These are phyloP conservation scores for Drosophila mayri DNA, from an alignment of 1,140 invertebrate genomes.

Conservation along the genomic window DNA sequence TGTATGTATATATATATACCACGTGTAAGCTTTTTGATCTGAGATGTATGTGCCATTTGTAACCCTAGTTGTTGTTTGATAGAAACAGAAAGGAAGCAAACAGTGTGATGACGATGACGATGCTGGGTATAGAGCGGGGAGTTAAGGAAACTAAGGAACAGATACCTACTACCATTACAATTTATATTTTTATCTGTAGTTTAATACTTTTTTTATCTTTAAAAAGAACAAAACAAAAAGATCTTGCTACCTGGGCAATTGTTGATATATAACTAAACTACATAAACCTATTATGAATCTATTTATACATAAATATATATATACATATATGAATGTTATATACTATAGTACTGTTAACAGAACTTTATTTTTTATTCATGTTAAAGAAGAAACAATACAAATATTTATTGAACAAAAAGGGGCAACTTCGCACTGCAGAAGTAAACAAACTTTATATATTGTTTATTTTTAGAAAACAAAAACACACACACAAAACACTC, in stretches of 20 bases:
- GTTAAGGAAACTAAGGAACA: conserved; percentile 2
- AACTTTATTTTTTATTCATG: conserved; percentile 79
- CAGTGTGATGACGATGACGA: conserved; percentile 24
- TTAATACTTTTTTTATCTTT: conserved; percentile 66
- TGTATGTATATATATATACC: too few species aligned
- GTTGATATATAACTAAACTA: conserved; percentile 75
- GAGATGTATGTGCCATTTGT: conserved; percentile 81
- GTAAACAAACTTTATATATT: conserved; percentile 41
- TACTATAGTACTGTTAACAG: conserved; percentile 57
- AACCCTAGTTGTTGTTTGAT: conserved; percentile 77
- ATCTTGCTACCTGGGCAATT: conserved; percentile 79
- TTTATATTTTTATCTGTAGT: conserved; percentile 64
- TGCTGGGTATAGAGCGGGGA: conserved; percentile 1
- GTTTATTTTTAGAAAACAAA: conserved; percentile 43
- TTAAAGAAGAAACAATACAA: conserved; percentile 35
- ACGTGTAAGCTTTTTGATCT: conserved; percentile 62
- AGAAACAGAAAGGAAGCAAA: conserved; percentile 34
- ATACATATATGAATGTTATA: conserved; percentile 67
- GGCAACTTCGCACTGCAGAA: conserved; percentile 38
- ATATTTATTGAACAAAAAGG: conserved; percentile 52
- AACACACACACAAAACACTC: conserved; percentile 20
- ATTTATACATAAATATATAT: conserved; percentile 53
- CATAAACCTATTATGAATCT: conserved; percentile 49
- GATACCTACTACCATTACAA: conserved; percentile 63
- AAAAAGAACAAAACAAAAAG: conserved; percentile 14